A percentile compares a stretch with the other conserved stretches of the same genome.
These are phyloP conservation scores for Drosophila kokeensis DNA, from an alignment of 2,888 invertebrate genomes.

Conservation along the genomic window DNA sequence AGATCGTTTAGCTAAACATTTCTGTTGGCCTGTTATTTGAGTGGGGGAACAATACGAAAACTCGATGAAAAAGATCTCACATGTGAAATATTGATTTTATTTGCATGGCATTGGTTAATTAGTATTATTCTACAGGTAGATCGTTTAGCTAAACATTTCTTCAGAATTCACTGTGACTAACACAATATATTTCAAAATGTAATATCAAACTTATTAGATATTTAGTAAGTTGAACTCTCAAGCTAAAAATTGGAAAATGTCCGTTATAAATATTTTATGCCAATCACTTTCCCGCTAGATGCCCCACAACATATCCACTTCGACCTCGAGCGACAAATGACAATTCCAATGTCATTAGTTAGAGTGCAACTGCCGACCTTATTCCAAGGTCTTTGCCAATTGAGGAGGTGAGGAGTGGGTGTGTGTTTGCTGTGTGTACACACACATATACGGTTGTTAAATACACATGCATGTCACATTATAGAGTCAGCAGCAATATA, in stretches of 20 bases:
- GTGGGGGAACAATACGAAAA: too few relatives aligned
- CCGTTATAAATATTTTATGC: neutral
- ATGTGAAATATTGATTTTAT: too few relatives aligned
- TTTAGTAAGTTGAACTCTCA: neutral
- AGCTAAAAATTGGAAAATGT: neutral
- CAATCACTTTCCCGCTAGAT: conserved; percentile 14
- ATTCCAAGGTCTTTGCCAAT: conserved; percentile 33
- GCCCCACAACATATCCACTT: conserved; percentile 3
- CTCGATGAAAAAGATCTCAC: too few relatives aligned
- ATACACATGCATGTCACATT: conserved; percentile 10
- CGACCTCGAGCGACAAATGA: conserved; percentile 19
- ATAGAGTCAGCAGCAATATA: conserved; percentile 7
- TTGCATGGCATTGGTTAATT: too few relatives aligned
- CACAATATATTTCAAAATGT: neutral
- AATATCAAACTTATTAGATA: neutral
- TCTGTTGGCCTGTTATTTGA: too few relatives aligned
- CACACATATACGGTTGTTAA: conserved; percentile 6
- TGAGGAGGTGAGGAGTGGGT: neutral
- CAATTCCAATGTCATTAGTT: conserved; percentile 26
- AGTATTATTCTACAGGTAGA: too few relatives aligned
- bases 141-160: too few relatives aligned
- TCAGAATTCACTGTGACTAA: neutral
- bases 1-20: too few relatives aligned
- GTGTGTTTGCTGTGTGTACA: conserved; percentile 2
- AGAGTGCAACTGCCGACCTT: conserved; percentile 29